Conservation (phyloP, 2,113 vertebrate genomes). For the Antennarius striatus region DNA sequence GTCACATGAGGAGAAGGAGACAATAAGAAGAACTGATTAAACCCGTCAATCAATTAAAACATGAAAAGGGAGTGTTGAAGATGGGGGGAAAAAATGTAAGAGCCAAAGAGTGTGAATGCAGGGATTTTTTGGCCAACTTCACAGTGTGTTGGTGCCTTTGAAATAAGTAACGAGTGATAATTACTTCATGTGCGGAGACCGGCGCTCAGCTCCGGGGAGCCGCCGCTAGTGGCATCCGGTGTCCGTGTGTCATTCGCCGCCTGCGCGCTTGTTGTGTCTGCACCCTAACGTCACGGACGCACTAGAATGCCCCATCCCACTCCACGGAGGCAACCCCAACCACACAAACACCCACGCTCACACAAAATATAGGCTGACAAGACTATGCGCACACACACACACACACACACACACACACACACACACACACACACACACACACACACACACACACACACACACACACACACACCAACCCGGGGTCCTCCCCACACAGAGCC, state of each 20-base stretch:
- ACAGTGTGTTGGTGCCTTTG: background rate
- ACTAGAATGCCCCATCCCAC: slow-evolving; percentile 96
- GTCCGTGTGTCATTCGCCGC: slow-evolving; percentile 82
- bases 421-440: slow-evolving; percentile 81
- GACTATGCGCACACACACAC: slow-evolving; percentile 78
- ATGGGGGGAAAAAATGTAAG: no score
- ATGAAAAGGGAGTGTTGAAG: no score
- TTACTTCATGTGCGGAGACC: slow-evolving; percentile 1
- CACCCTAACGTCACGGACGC: slow-evolving; percentile 89
- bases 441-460: slow-evolving; percentile 81
- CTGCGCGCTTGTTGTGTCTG: slow-evolving; percentile 74
- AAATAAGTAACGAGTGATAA: background rate
- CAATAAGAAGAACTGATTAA: no score
- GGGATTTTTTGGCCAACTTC: no score
- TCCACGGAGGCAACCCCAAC: slow-evolving; percentile 91
- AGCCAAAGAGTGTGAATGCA: no score
- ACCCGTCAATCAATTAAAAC: no score
- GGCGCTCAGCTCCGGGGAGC: slow-evolving; percentile 74
- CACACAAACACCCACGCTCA: slow-evolving; percentile 85
- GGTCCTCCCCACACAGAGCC: slow-evolving; percentile 88
- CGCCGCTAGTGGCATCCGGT: slow-evolving; percentile 87
- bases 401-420: slow-evolving; percentile 81
- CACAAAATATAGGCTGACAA: slow-evolving; percentile 79
- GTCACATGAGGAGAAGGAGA: background rate
- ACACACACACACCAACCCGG: slow-evolving; percentile 78